Evolutionary conservation across 2,888 invertebrate species (phyloP).

Genomic region (Pteria penguin): DNA sequence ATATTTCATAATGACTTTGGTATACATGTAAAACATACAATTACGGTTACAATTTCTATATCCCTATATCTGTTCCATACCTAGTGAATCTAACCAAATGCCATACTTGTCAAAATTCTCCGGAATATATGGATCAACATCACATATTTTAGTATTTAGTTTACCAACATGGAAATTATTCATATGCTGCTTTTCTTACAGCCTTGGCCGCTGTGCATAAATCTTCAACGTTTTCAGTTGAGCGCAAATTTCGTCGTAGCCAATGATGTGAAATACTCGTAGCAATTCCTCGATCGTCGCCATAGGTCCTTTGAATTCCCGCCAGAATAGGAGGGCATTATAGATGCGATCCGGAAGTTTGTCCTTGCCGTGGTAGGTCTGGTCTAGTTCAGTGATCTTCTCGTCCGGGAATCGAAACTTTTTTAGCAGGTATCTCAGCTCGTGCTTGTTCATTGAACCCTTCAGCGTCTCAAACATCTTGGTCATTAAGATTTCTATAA

Average conservation of each 20-base stretch:
- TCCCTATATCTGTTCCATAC: too few relatives aligned
- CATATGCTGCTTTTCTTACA: too few relatives aligned
- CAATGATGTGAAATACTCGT: constrained; percentile 74
- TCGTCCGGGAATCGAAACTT: constrained; percentile 75
- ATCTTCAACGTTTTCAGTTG: constrained; percentile 70
- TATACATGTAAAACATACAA: too few relatives aligned
- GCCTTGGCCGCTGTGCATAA: constrained; percentile 65
- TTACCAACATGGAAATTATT: too few relatives aligned
- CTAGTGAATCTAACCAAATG: too few relatives aligned
- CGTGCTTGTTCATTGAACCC: constrained; percentile 71
- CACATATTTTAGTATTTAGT: too few relatives aligned
- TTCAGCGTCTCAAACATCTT: constrained; percentile 73
- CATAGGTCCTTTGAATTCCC: constrained; percentile 62
- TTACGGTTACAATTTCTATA: too few relatives aligned
- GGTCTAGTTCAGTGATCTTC: constrained; percentile 73
- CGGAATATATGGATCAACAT: too few relatives aligned
- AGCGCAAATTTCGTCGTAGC: constrained; percentile 65
- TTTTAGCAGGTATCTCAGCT: constrained; percentile 73
- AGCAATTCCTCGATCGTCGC: constrained; percentile 76
- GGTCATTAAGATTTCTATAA: constrained; percentile 70
- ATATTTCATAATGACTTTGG: too few relatives aligned
- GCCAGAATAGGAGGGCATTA: constrained; percentile 71
- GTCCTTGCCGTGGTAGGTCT: constrained; percentile 72
- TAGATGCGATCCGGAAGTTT: constrained; percentile 70
- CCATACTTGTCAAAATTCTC: too few relatives aligned